Conservation (phyloP, 2,797 vertebrate genomes). For the Siniperca scherzeri region DNA sequence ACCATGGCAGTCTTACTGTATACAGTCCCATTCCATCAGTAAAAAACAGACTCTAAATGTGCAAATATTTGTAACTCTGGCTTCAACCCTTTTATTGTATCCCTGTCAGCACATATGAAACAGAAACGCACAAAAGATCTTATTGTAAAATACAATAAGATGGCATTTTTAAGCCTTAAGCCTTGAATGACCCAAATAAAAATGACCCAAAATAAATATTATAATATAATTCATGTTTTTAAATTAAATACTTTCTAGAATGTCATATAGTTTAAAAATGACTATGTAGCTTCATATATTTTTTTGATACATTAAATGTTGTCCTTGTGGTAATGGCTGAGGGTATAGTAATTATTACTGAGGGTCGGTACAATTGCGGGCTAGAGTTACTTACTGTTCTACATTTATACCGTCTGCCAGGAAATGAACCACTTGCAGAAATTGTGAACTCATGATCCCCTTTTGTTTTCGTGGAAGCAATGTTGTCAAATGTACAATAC, state of each 20-base stretch:
- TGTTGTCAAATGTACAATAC: neutral
- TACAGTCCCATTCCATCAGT: slow-evolving; percentile 79
- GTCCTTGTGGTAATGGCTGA: slow-evolving; percentile 49
- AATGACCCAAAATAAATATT: neutral
- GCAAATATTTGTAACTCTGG: slow-evolving; percentile 46
- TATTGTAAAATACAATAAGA: neutral
- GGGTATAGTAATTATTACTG: slow-evolving; percentile 51
- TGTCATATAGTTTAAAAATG: slow-evolving; percentile 60
- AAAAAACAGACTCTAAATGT: slow-evolving; percentile 71
- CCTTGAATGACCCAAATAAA: neutral
- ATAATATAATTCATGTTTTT: slow-evolving; percentile 27
- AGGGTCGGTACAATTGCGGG: slow-evolving; percentile 52
- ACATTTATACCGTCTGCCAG: slow-evolving; percentile 52
- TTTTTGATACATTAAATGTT: slow-evolving; percentile 10
- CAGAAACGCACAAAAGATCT: neutral
- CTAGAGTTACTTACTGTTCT: slow-evolving; percentile 59
- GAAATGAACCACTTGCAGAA: slow-evolving; percentile 63
- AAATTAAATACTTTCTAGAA: slow-evolving; percentile 52
- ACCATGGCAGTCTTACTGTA: slow-evolving; percentile 71
- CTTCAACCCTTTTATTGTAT: slow-evolving; percentile 43
- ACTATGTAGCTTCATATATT: slow-evolving; percentile 37
- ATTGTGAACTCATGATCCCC: slow-evolving; percentile 41
- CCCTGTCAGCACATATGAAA: slow-evolving; percentile 44
- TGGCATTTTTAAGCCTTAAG: neutral
- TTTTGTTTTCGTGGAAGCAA: slow-evolving; percentile 27